Percentiles rank a stretch among this genome's conserved stretches.
phyloP scores from a whole-genome alignment of 1,140 invertebrate genomes.

The Drosophila melanica region DNA sequence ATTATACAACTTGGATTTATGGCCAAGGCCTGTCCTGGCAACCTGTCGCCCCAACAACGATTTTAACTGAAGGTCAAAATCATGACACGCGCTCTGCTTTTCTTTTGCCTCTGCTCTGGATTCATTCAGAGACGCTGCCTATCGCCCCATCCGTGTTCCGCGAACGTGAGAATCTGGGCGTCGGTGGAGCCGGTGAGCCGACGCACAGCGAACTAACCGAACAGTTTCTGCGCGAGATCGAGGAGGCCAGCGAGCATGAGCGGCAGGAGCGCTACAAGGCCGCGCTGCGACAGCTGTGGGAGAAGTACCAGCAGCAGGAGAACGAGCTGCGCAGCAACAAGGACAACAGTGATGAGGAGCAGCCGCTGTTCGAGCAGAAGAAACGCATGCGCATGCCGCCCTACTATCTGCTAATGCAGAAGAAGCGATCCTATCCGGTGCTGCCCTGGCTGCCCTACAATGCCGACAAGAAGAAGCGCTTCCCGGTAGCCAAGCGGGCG shows the following conservation, averaged over 20 bases:
- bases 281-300: conserved; percentile 86
- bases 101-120: not conserved
- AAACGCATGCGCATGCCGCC: conserved; percentile 86
- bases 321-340: conserved; percentile 75
- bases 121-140: conserved; percentile 16
- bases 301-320: conserved; percentile 86
- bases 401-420: conserved; percentile 85
- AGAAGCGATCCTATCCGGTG: conserved; percentile 82
- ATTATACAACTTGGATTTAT: conserved; percentile 42
- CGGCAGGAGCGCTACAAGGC: conserved; percentile 85
- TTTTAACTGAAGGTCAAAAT: conserved; percentile 33
- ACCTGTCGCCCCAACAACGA: conserved; percentile 7
- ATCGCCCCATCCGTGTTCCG: conserved; percentile 64
- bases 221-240: conserved; percentile 85
- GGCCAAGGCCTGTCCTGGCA: conserved; percentile 26
- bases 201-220: conserved; percentile 86
- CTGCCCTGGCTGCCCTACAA: conserved; percentile 82
- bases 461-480: conserved; percentile 85
- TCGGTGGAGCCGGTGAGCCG: conserved; percentile 22
- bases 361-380: conserved; percentile 82
- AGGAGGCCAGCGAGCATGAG: conserved; percentile 83
- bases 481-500: conserved; percentile 87
- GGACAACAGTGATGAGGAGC: conserved; percentile 34
- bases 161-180: conserved; percentile 64
- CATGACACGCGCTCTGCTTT: conserved; percentile 8